phyloP scores from a whole-genome alignment of 2,113 vertebrate genomes.

The Dromaius novaehollandiae region DNA sequence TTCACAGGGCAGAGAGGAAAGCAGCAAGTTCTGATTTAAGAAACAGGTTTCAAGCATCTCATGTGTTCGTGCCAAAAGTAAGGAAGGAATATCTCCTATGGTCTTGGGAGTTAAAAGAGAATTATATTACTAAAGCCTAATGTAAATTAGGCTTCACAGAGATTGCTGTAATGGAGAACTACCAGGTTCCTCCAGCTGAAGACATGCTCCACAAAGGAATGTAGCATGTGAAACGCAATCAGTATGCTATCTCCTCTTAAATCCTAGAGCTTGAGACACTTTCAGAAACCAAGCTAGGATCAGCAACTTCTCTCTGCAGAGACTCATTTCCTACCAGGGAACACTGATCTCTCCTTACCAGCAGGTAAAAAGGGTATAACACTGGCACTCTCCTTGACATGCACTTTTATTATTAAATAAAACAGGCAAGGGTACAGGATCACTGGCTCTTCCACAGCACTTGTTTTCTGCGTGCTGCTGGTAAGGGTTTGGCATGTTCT shows the following conservation, averaged over 20 bases:
- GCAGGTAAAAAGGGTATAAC: slow-evolving; percentile 6
- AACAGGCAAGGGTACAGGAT: neutral
- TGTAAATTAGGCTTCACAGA: slow-evolving; percentile 36
- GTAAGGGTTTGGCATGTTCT: neutral
- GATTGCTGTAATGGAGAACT: neutral
- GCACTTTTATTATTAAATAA: neutral
- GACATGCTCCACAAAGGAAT: neutral
- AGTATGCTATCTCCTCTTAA: slow-evolving; percentile 31
- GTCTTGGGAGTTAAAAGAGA: slow-evolving; percentile 1
- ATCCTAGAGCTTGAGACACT: neutral
- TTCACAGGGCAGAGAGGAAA: neutral
- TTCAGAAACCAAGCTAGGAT: slow-evolving; percentile 37
- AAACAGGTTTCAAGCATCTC: neutral
- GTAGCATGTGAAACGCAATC: slow-evolving; percentile 5
- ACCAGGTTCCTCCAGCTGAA: neutral
- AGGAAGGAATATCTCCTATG: neutral
- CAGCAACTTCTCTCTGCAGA: neutral
- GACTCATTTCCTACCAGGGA: slow-evolving; percentile 13
- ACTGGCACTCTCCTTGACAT: neutral
- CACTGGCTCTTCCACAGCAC: neutral
- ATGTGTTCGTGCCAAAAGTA: neutral
- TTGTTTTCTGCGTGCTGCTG: neutral
- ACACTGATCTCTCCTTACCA: neutral
- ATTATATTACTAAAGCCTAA: slow-evolving; percentile 6
- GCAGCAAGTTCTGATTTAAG: neutral